Evolutionary conservation across 2,113 vertebrate species (phyloP).

Genomic region (Pteronura brasiliensis): DNA sequence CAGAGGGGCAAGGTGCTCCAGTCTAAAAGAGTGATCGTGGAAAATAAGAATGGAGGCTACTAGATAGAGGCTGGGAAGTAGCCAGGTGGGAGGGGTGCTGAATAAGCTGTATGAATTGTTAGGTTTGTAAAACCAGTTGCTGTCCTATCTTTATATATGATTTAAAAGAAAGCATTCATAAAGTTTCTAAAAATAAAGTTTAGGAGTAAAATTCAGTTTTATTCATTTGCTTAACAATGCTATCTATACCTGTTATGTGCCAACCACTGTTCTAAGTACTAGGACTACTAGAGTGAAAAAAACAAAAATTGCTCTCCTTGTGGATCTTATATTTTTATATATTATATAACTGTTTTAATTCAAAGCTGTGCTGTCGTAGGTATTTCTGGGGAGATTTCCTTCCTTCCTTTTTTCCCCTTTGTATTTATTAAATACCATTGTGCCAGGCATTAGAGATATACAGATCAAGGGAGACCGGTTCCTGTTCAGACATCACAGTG

Average conservation of each 20-base stretch:
- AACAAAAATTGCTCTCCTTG: not conserved
- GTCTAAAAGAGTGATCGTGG: not conserved
- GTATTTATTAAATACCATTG: not conserved
- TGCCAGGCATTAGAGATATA: not conserved
- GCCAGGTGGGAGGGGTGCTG: not conserved
- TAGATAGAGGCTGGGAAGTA: not conserved
- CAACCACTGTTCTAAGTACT: not conserved
- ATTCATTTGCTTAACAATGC: not conserved
- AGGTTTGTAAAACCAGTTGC: not conserved
- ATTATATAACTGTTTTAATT: not conserved
- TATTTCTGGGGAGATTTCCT: not conserved
- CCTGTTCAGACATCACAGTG: not conserved
- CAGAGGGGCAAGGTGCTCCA: not conserved
- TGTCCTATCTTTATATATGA: not conserved
- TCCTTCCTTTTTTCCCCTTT: not conserved
- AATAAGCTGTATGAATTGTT: not conserved
- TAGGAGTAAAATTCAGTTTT: not conserved
- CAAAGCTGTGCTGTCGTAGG: not conserved
- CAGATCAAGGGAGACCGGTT: not conserved
- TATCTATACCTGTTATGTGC: not conserved
- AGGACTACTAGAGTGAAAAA: not conserved
- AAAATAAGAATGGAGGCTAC: not conserved
- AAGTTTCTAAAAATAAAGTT: not conserved
- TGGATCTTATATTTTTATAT: not conserved
- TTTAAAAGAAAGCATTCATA: constrained; percentile 15